These are phyloP conservation scores for Pampusana beccarii DNA, from an alignment of 2,113 vertebrate genomes.

Conservation along the genomic window DNA sequence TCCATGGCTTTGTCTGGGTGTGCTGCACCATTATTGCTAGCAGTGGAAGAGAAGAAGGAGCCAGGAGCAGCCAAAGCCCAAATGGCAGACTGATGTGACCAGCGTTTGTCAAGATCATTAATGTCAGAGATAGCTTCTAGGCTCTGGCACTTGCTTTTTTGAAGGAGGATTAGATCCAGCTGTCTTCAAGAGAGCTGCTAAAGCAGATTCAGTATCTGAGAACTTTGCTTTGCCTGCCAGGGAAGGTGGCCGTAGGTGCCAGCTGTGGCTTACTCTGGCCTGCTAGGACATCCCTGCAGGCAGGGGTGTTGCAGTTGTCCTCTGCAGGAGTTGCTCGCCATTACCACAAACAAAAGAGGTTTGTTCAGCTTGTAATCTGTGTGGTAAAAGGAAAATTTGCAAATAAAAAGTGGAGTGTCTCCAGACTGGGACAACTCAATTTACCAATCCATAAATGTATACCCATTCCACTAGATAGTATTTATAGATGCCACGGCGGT, in stretches of 20 bases:
- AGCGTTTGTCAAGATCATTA: background rate
- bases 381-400: background rate
- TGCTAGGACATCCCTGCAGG: background rate
- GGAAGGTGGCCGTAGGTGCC: background rate
- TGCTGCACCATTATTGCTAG: background rate
- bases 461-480: background rate
- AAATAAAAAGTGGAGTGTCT: background rate
- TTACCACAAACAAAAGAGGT: background rate
- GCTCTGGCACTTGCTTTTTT: background rate
- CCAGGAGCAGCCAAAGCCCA: background rate
- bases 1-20: background rate
- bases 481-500: background rate
- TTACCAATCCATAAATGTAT: background rate
- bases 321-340: background rate
- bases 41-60: background rate
- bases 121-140: background rate
- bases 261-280: background rate
- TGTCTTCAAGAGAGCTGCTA: background rate
- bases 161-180: background rate
- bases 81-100: fast-evolving
- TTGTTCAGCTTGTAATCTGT: background rate
- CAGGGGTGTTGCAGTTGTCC: background rate
- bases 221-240: background rate
- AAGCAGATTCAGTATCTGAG: background rate
- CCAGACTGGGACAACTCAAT: background rate